phyloP scores from a whole-genome alignment of 2,113 vertebrate genomes.

The Pterocles orientalis region DNA sequence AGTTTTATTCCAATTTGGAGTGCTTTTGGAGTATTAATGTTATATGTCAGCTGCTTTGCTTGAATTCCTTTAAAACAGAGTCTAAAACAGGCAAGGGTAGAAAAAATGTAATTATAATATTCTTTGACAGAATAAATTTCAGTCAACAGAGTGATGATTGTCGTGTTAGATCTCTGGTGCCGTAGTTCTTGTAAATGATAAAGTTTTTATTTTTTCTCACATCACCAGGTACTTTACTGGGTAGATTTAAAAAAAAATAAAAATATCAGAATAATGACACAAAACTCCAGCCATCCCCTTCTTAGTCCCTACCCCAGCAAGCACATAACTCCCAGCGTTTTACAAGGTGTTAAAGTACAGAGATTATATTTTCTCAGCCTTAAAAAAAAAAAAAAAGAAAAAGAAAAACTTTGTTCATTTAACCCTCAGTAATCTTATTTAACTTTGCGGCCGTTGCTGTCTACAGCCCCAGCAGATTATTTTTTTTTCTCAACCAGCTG shows the following conservation, averaged over 20 bases:
- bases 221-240: not conserved
- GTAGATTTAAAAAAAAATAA: not conserved
- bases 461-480: slow-evolving; percentile 56
- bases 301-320: not conserved
- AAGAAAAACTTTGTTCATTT: slow-evolving; percentile 30
- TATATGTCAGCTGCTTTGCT: not conserved
- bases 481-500: slow-evolving; percentile 71
- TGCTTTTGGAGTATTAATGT: not conserved
- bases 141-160: not conserved
- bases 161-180: not conserved
- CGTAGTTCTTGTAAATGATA: not conserved
- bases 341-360: slow-evolving; percentile 24
- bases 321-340: not conserved
- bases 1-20: slow-evolving; percentile 2
- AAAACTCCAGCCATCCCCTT: not conserved
- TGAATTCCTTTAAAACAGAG: not conserved
- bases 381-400: not conserved
- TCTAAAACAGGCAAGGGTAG: not conserved
- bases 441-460: slow-evolving; percentile 3
- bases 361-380: slow-evolving; percentile 35
- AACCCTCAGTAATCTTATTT: slow-evolving; percentile 6
- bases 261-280: not conserved
- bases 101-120: not conserved
- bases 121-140: not conserved
- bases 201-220: not conserved